These are phyloP conservation scores for Galaxea fascicularis DNA, from an alignment of 92 coral and sea anemone genomes.

Conservation along the genomic window DNA sequence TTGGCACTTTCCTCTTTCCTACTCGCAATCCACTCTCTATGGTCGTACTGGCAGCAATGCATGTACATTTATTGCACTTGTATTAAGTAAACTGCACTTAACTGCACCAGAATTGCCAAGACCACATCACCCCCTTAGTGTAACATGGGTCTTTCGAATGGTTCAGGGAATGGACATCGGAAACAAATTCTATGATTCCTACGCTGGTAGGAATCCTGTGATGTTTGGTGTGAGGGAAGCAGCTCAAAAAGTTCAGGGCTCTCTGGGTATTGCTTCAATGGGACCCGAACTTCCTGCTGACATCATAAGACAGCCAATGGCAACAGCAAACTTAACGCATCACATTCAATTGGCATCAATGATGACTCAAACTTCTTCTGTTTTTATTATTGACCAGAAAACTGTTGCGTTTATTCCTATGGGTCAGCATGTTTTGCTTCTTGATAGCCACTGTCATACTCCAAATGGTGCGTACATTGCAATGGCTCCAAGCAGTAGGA, in stretches of 20 bases:
- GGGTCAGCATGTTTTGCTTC: conserved; percentile 30
- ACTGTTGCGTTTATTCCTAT: conserved; percentile 50
- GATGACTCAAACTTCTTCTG: conserved; percentile 2
- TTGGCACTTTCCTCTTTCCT: neutral
- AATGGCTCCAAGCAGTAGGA: conserved; percentile 42
- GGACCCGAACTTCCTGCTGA: conserved; percentile 46
- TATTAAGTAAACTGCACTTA: neutral
- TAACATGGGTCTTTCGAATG: conserved; percentile 42
- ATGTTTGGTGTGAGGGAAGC: conserved; percentile 42
- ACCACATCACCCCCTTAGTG: conserved; percentile 29
- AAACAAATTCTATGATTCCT: conserved; percentile 30
- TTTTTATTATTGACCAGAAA: neutral
- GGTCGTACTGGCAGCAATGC: neutral
- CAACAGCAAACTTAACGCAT: conserved; percentile 22
- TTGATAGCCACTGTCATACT: conserved; percentile 42
- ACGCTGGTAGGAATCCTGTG: neutral
- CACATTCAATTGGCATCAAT: conserved; percentile 34
- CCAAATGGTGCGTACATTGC: conserved; percentile 38
- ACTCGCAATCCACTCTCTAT: neutral
- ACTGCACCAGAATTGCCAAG: neutral
- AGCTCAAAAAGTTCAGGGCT: conserved; percentile 18
- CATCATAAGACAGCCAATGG: conserved; percentile 8
- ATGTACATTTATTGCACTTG: neutral
- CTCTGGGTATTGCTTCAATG: conserved; percentile 17
- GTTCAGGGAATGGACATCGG: conserved; percentile 20